Evolutionary conservation across 2,888 invertebrate genomes (phyloP).

Genomic region (Atherix ibis): DNA sequence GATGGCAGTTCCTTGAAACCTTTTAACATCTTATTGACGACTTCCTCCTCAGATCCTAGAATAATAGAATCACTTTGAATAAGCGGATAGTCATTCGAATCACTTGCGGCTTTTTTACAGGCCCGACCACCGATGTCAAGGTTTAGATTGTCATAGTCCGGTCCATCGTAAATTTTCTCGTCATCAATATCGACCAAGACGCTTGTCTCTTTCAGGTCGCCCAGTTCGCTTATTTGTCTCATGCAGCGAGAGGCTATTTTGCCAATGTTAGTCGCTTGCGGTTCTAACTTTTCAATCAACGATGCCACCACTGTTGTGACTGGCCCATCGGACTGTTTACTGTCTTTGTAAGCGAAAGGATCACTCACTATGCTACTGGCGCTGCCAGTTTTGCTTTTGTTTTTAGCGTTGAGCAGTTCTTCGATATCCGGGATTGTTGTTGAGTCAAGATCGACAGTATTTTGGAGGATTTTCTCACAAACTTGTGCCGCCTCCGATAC

Average conservation of each 20-base stretch:
- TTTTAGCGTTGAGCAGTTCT: conserved; percentile 4
- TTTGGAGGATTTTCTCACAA: conserved; percentile 28
- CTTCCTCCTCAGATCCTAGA: conserved; percentile 19
- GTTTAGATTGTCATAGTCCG: conserved; percentile 33
- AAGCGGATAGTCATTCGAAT: conserved; percentile 15
- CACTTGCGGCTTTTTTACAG: conserved; percentile 13
- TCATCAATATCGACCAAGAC: conserved; percentile 20
- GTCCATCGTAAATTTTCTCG: conserved; percentile 16
- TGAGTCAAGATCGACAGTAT: conserved; percentile 26
- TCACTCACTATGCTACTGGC: too few species aligned
- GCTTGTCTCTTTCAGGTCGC: conserved; percentile 17
- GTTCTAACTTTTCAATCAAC: conserved; percentile 35
- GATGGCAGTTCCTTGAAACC: background rate
- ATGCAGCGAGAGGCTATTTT: conserved; percentile 36
- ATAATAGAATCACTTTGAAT: conserved; percentile 11
- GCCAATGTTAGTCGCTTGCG: conserved; percentile 35
- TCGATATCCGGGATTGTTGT: conserved; percentile 18
- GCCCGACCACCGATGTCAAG: conserved; percentile 12
- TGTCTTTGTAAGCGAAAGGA: too few species aligned
- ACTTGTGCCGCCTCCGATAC: conserved; percentile 29
- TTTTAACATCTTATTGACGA: conserved; percentile 11
- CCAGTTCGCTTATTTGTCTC: conserved; percentile 27
- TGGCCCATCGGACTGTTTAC: background rate
- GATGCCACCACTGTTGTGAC: conserved; percentile 4
- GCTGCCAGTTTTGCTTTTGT: background rate